phyloP scores from a whole-genome alignment of 2,113 vertebrate genomes.

The Pithys albifrons region DNA sequence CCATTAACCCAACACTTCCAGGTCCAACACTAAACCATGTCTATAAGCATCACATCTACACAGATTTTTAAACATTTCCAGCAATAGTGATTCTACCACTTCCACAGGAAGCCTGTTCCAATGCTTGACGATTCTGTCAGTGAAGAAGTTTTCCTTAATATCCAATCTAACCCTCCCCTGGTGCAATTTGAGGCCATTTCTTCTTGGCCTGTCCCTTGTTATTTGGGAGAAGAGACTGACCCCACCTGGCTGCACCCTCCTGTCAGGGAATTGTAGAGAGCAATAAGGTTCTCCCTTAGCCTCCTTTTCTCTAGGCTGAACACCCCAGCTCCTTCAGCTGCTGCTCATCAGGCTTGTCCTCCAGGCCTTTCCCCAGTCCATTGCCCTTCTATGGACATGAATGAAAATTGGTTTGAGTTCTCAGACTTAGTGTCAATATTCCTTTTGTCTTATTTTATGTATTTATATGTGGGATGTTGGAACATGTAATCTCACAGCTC shows the following conservation, averaged over 20 bases:
- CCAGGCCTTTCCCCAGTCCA: rapidly evolving
- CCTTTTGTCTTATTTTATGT: background rate
- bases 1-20: background rate
- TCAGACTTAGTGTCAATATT: background rate
- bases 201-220: background rate
- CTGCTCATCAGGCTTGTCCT: background rate
- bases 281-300: background rate
- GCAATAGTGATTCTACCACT: background rate
- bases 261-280: background rate
- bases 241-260: rapidly evolving
- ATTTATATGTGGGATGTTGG: background rate
- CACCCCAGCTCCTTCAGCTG: background rate
- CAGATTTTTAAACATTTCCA: rapidly evolving
- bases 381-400: background rate
- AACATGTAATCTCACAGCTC: background rate
- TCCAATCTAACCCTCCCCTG: background rate
- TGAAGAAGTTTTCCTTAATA: background rate
- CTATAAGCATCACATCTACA: background rate
- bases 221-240: rapidly evolving
- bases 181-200: background rate
- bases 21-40: background rate
- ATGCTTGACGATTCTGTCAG: background rate
- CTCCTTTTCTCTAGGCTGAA: background rate
- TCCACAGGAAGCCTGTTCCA: background rate
- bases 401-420: background rate